These are phyloP conservation scores for Tetheella fluctuosa DNA, from an alignment of 2,888 invertebrate genomes.

Conservation along the genomic window DNA sequence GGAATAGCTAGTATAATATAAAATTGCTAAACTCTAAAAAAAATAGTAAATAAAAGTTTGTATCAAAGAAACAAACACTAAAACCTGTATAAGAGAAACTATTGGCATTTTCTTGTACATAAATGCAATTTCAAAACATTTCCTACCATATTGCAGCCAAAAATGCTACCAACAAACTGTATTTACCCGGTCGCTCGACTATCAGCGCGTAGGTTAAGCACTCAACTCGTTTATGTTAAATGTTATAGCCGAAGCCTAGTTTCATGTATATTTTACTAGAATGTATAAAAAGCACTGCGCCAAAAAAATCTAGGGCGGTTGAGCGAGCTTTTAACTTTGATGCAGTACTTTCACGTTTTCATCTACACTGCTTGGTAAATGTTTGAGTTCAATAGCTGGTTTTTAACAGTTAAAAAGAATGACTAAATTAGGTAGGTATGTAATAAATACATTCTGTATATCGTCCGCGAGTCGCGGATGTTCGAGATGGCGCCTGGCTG, in stretches of 20 bases:
- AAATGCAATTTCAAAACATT: neutral
- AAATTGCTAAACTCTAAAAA: no score
- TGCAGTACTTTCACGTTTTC: neutral
- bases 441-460: no score
- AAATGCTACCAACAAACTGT: neutral
- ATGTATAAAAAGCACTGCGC: neutral
- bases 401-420: no score
- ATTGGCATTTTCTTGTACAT: neutral
- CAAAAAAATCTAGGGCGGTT: neutral
- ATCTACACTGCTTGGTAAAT: neutral
- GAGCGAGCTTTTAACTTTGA: neutral
- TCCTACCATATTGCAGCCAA: neutral
- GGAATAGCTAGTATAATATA: no score
- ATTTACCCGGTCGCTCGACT: neutral
- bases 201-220: neutral
- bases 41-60: no score
- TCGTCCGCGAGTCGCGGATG: no score
- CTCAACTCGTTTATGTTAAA: neutral
- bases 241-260: neutral
- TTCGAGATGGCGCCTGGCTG: no score
- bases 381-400: no score
- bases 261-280: neutral
- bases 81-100: neutral
- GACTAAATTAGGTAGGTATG: no score
- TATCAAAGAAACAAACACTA: no score